Evolutionary conservation across 1,140 invertebrate genomes (phyloP).

Genomic region (Dendrolimus kikuchii): DNA sequence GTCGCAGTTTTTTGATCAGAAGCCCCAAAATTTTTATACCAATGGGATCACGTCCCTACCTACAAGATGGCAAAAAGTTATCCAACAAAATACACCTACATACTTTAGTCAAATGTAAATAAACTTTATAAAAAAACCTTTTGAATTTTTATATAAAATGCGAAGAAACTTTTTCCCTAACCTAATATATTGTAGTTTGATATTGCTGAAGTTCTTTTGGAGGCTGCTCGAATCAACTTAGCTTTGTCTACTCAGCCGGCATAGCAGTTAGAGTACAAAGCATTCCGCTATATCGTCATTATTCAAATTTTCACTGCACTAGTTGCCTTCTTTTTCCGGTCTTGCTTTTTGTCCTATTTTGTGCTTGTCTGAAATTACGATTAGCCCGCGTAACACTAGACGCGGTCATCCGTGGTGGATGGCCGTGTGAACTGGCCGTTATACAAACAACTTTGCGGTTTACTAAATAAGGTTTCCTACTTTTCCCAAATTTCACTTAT

Average conservation of each 20-base stretch:
- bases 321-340: slow-evolving; percentile 65
- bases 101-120: too few relatives aligned
- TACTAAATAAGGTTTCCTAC: slow-evolving; percentile 8
- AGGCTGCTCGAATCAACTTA: background rate
- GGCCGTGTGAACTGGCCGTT: slow-evolving; percentile 62
- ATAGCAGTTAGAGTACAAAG: slow-evolving; percentile 50
- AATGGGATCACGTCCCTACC: too few relatives aligned
- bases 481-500: too few relatives aligned
- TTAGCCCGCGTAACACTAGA: slow-evolving; percentile 55
- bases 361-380: slow-evolving; percentile 62
- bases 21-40: too few relatives aligned
- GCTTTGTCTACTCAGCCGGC: slow-evolving; percentile 36
- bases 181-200: too few relatives aligned
- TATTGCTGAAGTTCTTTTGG: too few relatives aligned
- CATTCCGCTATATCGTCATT: slow-evolving; percentile 65
- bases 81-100: too few relatives aligned
- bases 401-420: slow-evolving; percentile 55
- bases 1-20: too few relatives aligned
- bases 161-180: too few relatives aligned
- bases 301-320: slow-evolving; percentile 68
- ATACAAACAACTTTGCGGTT: slow-evolving; percentile 40
- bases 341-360: slow-evolving; percentile 62
- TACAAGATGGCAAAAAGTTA: too few relatives aligned
- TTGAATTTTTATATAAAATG: too few relatives aligned
- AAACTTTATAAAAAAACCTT: too few relatives aligned